A percentile compares a stretch with the other conserved stretches of the same genome.
phyloP scores from a whole-genome alignment of 2,888 invertebrate species.

The Orgyia antiqua region DNA sequence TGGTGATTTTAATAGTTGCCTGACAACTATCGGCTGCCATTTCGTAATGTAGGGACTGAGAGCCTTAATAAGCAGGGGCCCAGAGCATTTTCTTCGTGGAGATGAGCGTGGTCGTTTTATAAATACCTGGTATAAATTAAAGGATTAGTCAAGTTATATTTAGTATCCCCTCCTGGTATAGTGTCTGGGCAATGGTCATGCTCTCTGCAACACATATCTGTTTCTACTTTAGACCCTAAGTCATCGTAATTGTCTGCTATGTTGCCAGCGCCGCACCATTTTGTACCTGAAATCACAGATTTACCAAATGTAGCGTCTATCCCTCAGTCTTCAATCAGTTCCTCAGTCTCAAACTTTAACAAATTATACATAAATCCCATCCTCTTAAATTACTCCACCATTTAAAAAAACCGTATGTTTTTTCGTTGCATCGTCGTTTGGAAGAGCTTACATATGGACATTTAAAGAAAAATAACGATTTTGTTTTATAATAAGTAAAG shows the following conservation, averaged over 20 bases:
- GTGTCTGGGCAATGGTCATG: slow-evolving; percentile 82
- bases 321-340: background rate
- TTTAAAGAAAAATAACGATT: too few relatives aligned
- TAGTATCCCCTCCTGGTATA: slow-evolving; percentile 1
- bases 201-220: slow-evolving; percentile 85
- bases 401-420: background rate
- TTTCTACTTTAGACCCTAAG: slow-evolving; percentile 78
- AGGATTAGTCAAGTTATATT: slow-evolving; percentile 3
- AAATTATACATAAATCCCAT: too few relatives aligned
- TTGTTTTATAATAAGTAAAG: too few relatives aligned
- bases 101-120: too few relatives aligned
- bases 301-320: background rate
- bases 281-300: slow-evolving; percentile 77
- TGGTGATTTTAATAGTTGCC: too few relatives aligned
- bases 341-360: background rate
- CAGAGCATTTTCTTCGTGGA: too few relatives aligned
- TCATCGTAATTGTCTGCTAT: slow-evolving; percentile 80
- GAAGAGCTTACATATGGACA: too few relatives aligned
- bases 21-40: too few relatives aligned
- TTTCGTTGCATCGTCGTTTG: background rate
- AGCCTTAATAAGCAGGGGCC: too few relatives aligned
- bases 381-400: too few relatives aligned
- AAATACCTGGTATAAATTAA: slow-evolving; percentile 5
- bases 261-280: slow-evolving; percentile 89
- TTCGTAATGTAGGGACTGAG: too few relatives aligned